Evolutionary conservation across 2,888 invertebrate genomes (phyloP), one percentile per base, ranked within the genome.

Genomic region (Chrysina gloriosa): DNA sequence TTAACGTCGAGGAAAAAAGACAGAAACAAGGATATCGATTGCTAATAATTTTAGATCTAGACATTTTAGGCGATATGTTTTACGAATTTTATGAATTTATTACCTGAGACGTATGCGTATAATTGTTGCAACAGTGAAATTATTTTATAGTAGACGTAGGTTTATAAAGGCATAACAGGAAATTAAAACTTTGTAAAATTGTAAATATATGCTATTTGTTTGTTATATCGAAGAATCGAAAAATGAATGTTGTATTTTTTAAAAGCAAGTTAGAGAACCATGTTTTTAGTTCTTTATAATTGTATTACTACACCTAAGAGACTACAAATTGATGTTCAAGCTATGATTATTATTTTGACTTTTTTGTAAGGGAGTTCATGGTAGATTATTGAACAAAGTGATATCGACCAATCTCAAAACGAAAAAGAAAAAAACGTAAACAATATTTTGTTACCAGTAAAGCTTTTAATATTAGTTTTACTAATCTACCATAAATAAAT

Each of bases 181-280:
- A 27, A 42, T 14, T 3, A 27, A 36, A 14, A 16, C 25, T 58
- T 16, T 61, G 42, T 61, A 61, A 45, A 34, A 61, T 61, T 61
- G 39, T 61, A 61, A 27, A 61, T 61, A 61, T 61, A 42, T 61
- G 27, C 45, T 61, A 4, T 61, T 61, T 42, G 42, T 61, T 42
- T 42, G 25, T 42, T 61, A 25, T 42, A 42, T 6, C 6, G 23
- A 39, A 16, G 29, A 31, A 31, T 52, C n/a, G 19, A 52, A 31
- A 52, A 19, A 52, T 52, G 34, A 31, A 52, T 52, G 19, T 52
- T 52, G 31, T 31, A 9, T 45, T 7, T 21, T 31, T 29, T 31
- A 29, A 52, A 52, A 16, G 16, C 3, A 29, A 52, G 25, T 52
- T 31, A 29, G 19, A 5, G 31, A n/a, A 27, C 3, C 11, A 23